Percentiles rank a stretch among this genome's conserved stretches.
phyloP scores from a whole-genome alignment of 64 coral and sea anemone species.

The Stichodactyla mertensii region DNA sequence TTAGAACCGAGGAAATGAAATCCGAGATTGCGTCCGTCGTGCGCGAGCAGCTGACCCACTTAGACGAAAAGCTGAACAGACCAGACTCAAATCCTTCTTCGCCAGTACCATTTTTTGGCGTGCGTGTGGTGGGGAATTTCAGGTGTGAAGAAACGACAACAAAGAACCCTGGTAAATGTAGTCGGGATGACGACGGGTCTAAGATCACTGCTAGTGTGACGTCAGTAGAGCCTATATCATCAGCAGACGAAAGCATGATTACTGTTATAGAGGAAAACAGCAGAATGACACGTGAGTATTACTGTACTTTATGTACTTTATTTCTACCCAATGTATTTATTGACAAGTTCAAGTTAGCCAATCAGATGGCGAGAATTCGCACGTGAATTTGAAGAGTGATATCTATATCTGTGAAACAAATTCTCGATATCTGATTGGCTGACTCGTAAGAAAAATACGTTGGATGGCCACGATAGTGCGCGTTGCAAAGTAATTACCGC shows the following conservation, averaged over 20 bases:
- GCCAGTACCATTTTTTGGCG: not conserved
- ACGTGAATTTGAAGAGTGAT: too few relatives aligned
- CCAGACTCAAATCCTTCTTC: not conserved
- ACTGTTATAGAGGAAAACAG: constrained; percentile 7
- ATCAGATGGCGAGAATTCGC: too few relatives aligned
- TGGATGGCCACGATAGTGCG: too few relatives aligned
- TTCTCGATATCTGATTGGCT: too few relatives aligned
- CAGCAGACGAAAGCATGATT: constrained; percentile 10
- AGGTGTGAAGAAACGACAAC: not conserved
- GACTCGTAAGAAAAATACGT: too few relatives aligned
- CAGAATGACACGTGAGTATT: not conserved
- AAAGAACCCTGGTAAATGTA: not conserved
- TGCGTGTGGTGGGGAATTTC: not conserved
- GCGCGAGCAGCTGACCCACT: constrained; percentile 43
- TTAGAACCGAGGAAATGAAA: constrained; percentile 56
- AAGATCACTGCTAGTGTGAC: not conserved
- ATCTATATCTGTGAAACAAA: too few relatives aligned
- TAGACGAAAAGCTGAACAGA: constrained; percentile 46
- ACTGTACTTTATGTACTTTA: too few relatives aligned
- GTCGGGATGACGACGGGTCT: not conserved
- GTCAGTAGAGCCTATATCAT: not conserved
- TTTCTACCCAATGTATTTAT: too few relatives aligned
- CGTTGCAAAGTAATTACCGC: too few relatives aligned
- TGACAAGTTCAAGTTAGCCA: too few relatives aligned
- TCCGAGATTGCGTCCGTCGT: constrained; percentile 62